Conservation (phyloP, 1,140 invertebrate species). For the Plodia interpunctella region DNA sequence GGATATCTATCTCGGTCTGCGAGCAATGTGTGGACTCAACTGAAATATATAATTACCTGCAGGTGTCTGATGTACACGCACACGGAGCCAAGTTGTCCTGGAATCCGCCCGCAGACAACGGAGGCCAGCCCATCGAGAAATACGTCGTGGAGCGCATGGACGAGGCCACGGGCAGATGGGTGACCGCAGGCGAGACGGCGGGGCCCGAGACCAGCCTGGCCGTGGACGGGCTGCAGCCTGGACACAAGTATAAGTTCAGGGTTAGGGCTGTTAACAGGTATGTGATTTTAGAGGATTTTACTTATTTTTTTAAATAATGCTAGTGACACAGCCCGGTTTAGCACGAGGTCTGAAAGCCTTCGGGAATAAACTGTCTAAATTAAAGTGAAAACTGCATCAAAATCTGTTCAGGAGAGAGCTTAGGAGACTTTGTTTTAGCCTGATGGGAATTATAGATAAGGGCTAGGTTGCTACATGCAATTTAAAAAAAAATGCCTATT, state of each 20-base stretch:
- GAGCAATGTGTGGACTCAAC: too few relatives aligned
- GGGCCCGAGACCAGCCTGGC: constrained; percentile 85
- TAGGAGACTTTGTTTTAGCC: too few relatives aligned
- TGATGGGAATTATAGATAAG: too few relatives aligned
- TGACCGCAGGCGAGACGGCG: constrained; percentile 92
- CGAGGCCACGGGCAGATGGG: constrained; percentile 94
- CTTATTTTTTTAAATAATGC: too few relatives aligned
- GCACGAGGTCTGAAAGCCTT: too few relatives aligned
- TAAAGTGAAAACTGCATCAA: too few relatives aligned
- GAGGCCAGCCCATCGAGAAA: constrained; percentile 91
- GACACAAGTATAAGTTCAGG: constrained; percentile 97
- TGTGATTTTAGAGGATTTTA: constrained; percentile 8
- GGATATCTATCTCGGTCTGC: too few relatives aligned
- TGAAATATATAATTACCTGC: not conserved
- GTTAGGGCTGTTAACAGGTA: constrained; percentile 94
- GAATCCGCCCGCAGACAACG: constrained; percentile 94
- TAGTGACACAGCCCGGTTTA: too few relatives aligned
- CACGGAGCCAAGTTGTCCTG: constrained; percentile 91
- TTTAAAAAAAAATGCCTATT: too few relatives aligned
- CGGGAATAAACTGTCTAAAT: too few relatives aligned
- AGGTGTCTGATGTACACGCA: constrained; percentile 88
- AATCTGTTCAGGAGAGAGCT: too few relatives aligned
- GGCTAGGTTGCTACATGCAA: too few relatives aligned
- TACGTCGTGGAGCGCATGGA: constrained; percentile 97
- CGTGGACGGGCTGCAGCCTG: constrained; percentile 88